phyloP scores from a whole-genome alignment of 2,888 invertebrate species.

The Celastrina argiolus region DNA sequence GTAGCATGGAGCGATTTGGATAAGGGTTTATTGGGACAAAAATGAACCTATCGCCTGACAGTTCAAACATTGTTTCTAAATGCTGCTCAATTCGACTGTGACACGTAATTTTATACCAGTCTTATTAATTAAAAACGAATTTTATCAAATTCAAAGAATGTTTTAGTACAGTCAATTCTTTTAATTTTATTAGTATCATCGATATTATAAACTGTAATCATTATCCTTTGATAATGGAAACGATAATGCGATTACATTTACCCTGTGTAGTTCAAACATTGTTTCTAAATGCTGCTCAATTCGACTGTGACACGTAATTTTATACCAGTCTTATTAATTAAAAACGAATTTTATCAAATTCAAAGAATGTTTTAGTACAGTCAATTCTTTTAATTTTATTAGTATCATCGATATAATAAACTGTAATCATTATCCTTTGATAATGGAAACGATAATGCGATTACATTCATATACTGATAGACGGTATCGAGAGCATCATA shows the following conservation, averaged over 20 bases:
- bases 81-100: background rate
- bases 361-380: constrained; percentile 13
- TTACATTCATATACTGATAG: constrained; percentile 57
- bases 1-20: too few species aligned
- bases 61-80: background rate
- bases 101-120: background rate
- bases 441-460: constrained; percentile 44
- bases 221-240: constrained; percentile 45
- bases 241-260: constrained; percentile 46
- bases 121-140: background rate
- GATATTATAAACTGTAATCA: constrained; percentile 46
- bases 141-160: background rate
- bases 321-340: background rate
- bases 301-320: background rate
- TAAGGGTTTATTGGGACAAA: too few species aligned
- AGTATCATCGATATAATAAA: constrained; percentile 41
- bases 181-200: constrained; percentile 26
- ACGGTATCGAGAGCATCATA: constrained; percentile 53
- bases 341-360: background rate
- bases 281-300: background rate
- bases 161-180: constrained; percentile 13
- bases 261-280: background rate
- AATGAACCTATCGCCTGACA: too few species aligned
- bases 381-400: background rate
- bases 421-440: constrained; percentile 45